Base-by-base conservation (phyloP, 2,797 vertebrate genomes). In the Sebastes minor region DNA sequence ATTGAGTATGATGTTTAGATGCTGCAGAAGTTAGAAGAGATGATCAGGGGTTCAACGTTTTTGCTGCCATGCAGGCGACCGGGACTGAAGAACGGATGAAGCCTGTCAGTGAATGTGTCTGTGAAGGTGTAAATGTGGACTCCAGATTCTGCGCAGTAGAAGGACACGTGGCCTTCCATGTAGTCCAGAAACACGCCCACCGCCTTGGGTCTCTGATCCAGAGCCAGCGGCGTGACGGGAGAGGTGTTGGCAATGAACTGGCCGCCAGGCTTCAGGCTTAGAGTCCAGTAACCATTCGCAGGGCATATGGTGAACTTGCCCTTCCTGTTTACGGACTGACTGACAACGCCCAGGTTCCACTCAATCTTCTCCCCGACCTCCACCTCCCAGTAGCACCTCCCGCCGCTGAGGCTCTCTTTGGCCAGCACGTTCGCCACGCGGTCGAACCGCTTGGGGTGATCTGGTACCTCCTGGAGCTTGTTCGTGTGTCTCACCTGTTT, bases 321-420 rank as follows among this genome's bases (percentile, higher is more conserved):
- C 80, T 96, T 96, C 81, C 96, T 93, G 93, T 96, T 96, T 74
- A 95, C 80, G 6, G 95, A 93, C 72, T 96, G 90, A 66, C 86
- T 95, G 73, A 89, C 95, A 22, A 96, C 90, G 2, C 96, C 96
- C 55, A 96, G 67, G 76, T 87, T 92, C 96, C 96, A 96, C 65
- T 96, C 96, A 0, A 94, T 90, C 92, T 96, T 96, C 33, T 94
- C 93, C 11, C 93, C 95, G 5, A 96, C 96, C 66, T 95, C 94
- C 86, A 96, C 95, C 74, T 97, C 96, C 97, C 97, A 98, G 93
- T 93, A 96, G 79, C 91, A 93, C 56, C 92, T 93, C 25, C 96
- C 97, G 0, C 87, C 75, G 74, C 73, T 55, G 72, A 97, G 95
- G 73, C 91, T 88, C 42, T 96, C 94, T 16, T 86, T 93, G 69